Base-by-base conservation (phyloP, 2,113 vertebrate species). In the Pipra filicauda region DNA sequence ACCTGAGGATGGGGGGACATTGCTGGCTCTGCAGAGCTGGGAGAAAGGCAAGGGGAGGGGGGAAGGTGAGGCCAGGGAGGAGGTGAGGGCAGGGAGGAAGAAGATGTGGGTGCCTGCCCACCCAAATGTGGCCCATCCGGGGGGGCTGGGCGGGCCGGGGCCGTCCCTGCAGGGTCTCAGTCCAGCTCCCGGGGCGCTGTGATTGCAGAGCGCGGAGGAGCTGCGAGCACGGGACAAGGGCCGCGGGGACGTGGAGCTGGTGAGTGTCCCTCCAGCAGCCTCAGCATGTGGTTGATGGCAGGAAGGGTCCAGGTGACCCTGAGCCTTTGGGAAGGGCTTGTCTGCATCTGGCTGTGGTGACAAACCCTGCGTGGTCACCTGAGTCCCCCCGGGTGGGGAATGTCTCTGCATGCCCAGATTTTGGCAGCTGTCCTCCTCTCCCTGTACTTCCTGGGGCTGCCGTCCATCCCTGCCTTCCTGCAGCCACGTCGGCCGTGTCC, bases 221-320 rank as follows among this genome's bases (percentile, higher is more conserved):
- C 82, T 58, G 93, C 55, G 3, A 33, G 71, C 0, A 0, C 64
- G 4, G 79, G 76, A 28, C 79, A 44, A 26, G 89, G 67, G 83
- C 39, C 19, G 5, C 0, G 62, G 93, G 35, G 51, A 66, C 0
- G 0, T 14, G 5, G 95, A 95, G 80, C 80, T 95, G 96, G 96
- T 96, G 95, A 96, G 96, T 86, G 67, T 37, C 12, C 19, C 52
- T 46, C 58, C 5, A 24, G 51, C 5, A 18, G 3, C 5, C 43
- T 35, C 1, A 7, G 44, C 43, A 24, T 15, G 10, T 2, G 8
- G 30, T 1, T 2, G 77, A 3, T 23, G 46, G 18, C 0, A 1
- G 23, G 43, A 27, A 41, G 62, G 61, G 43, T 20, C 31, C 8
- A 3, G 27, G n/a, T 1, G 0, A 13, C 31, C 33, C 52, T 22